Evolutionary conservation across 1,140 invertebrate species (phyloP).

Genomic region (Drosophila rhopaloa): DNA sequence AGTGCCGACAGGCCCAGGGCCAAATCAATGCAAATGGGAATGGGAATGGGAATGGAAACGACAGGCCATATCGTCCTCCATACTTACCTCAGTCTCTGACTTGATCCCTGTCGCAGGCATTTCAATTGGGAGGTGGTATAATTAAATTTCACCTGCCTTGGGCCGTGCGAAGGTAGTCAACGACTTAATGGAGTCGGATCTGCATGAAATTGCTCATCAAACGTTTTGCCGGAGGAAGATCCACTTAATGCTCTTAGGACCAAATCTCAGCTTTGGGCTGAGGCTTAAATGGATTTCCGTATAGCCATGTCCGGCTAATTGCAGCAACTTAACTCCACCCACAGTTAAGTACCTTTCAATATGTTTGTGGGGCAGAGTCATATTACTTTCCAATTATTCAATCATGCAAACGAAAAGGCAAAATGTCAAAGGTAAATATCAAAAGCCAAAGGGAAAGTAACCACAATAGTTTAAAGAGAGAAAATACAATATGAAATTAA

Average conservation of each 20-base stretch:
- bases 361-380: not conserved
- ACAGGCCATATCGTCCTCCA: slow-evolving; percentile 10
- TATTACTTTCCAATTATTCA: slow-evolving; percentile 41
- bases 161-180: slow-evolving; percentile 18
- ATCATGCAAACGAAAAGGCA: slow-evolving; percentile 13
- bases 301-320: slow-evolving; percentile 32
- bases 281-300: slow-evolving; percentile 29
- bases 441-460: not conserved
- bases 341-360: not conserved
- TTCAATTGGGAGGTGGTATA: slow-evolving; percentile 50
- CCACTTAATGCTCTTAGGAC: slow-evolving; percentile 29
- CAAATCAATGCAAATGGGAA: slow-evolving; percentile 47
- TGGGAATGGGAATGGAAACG: slow-evolving; percentile 11
- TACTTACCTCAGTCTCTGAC: not conserved
- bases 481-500: slow-evolving; percentile 51
- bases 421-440: slow-evolving; percentile 10
- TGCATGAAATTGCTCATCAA: slow-evolving; percentile 65
- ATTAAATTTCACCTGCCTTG: slow-evolving; percentile 68
- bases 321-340: slow-evolving; percentile 4
- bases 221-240: slow-evolving; percentile 21
- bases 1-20: slow-evolving; percentile 36
- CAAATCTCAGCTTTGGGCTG: slow-evolving; percentile 8
- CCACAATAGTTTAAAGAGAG: slow-evolving; percentile 11
- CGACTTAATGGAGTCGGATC: slow-evolving; percentile 56
- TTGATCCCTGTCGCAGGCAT: slow-evolving; percentile 17